Base-by-base conservation (phyloP, 2,888 invertebrate genomes). In the Epistrophe grossulariae region DNA sequence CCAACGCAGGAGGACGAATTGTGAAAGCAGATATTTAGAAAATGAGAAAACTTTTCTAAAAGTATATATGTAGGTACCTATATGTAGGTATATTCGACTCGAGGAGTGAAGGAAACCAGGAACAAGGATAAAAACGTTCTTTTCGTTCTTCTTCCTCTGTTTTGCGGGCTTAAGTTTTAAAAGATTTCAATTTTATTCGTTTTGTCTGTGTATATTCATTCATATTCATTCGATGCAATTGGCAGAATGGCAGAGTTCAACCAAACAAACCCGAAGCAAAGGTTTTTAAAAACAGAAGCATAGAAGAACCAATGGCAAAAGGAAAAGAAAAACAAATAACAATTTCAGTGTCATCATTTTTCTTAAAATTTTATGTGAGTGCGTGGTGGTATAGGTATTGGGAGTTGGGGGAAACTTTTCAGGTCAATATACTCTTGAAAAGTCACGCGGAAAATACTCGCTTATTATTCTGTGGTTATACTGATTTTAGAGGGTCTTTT, bases 41-140 rank as follows among this genome's bases (percentile, higher is more conserved):
- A 84, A 84, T 84, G 84, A 84, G 80, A 80, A 79, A 84, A 84
- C 80, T 84, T 84, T 79, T 76, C 35, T 35, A 40, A 70, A 71
- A 60, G 64, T 62, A 19, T 55, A 40, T 66, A 45, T 31, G 50
- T 13, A 9, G 24, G 24, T n/a, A n/a, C n/a, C n/a, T 13, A 28
- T 28, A 28, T 5, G 7, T 31, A 31, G 6, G 7, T 31, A 5
- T 31, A 55, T 66, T 66, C 43, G 50, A n/a, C 9, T 17, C 6
- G 35, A 8, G 10, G 19, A 19, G 19, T 6, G 13, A 15, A 35
- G 38, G 17, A 38, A 13, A 35, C 9, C n/a, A 57, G 55, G 50
- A 80, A 24, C n/a, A 55, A 72, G 45, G 68, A 70, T 62, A 60
- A 11, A 43, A 71, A 31, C 11, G 55, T 48, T 45, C 52, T 17